Evolutionary conservation across 2,113 vertebrate species (phyloP), one percentile per base, ranked within the genome.

Genomic region (Protomyctophum bolini): DNA sequence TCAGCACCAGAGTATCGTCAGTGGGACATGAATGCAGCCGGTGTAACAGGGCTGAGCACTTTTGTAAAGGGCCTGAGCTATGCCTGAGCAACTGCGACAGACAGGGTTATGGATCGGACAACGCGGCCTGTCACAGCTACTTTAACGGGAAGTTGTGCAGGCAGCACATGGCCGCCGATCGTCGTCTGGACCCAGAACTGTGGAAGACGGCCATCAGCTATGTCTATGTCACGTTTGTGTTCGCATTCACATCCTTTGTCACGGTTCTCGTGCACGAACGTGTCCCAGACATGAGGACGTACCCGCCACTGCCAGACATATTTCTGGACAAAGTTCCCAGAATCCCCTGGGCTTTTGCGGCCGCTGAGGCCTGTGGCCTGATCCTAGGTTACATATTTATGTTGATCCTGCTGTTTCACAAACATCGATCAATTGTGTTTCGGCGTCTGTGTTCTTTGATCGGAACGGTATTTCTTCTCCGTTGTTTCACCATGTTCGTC

Each of bases 401-500:
- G 29, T 84, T 98, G 81, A 95, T 98, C 83, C 92, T 99, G 80
- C 94, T 98, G 15, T 96, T 98, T 80, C 97, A 99, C 90, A 98
- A 94, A 85, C 97, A 99, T 93, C 96, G 97, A 80, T 99, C 97
- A 1, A 98, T 99, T 65, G 93, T 99, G 47, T 91, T 98, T 62
- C 94, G 97, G 41, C 93, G 97, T 47, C 84, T 98, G 76, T 98
- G 96, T 85, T 97, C 95, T 79, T 91, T 99, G 83, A 97, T 97
- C 94, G 97, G 97, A 60, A 98, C 97, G 7, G 97, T 99, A 0
- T 98, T 99, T 85, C 88, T 99, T 62, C 79, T 99, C 50, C 95
- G 97, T n/a, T 99, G 97, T 68, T 83, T 98, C 83, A 97, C 97
- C 65, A 99, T 99, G 97, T 98, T 98, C 85, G 97, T 97, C 85